These are phyloP conservation scores for Diarsia rubi DNA, from an alignment of 2,888 invertebrate genomes.

Conservation along the genomic window DNA sequence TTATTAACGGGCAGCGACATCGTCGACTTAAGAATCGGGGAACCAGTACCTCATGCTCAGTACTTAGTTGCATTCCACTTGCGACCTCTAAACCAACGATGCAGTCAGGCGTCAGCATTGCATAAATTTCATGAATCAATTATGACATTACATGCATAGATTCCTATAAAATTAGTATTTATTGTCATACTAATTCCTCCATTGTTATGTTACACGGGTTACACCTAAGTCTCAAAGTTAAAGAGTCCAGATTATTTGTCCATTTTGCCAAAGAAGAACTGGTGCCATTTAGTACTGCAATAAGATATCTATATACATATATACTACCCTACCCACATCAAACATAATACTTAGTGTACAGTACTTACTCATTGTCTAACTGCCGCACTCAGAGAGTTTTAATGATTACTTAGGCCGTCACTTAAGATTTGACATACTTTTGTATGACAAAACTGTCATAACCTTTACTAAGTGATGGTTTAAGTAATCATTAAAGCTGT, in stretches of 20 bases:
- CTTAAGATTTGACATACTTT: too few species aligned
- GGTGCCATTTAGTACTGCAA: not conserved
- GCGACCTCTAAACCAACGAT: not conserved
- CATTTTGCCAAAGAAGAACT: constrained; percentile 1
- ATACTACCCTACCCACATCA: not conserved
- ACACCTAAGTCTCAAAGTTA: not conserved
- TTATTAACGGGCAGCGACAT: not conserved
- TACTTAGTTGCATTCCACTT: not conserved
- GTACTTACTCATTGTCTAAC: not conserved
- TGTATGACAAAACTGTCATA: too few species aligned
- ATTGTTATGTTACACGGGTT: not conserved
- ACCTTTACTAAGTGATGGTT: too few species aligned
- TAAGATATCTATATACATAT: too few species aligned
- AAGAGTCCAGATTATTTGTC: not conserved
- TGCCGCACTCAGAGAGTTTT: too few species aligned
- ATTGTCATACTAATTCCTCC: not conserved
- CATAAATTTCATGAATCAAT: not conserved
- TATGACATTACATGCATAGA: not conserved
- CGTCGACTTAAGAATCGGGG: not conserved
- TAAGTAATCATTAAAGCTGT: too few species aligned
- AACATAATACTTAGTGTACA: not conserved
- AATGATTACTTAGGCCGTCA: too few species aligned
- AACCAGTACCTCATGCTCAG: not conserved
- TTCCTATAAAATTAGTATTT: not conserved
- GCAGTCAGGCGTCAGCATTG: too few species aligned